phyloP scores from a whole-genome alignment of 37 sponge, comb jelly and placozoan genomes.

The Hexactinellida sp. region DNA sequence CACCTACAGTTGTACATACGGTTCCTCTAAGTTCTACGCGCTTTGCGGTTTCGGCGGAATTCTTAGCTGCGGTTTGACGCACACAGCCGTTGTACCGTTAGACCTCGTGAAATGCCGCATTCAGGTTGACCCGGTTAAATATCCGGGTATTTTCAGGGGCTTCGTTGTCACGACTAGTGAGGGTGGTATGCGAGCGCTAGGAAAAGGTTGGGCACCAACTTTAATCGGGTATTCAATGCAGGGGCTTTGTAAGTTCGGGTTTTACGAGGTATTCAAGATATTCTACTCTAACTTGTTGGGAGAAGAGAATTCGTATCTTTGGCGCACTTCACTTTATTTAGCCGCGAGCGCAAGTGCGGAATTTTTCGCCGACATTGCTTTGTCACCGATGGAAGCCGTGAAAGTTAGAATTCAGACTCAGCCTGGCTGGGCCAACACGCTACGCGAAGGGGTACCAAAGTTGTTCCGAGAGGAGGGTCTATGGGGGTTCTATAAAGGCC shows the following conservation, averaged over 20 bases:
- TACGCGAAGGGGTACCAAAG: slow-evolving; percentile 82
- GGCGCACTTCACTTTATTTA: slow-evolving; percentile 84
- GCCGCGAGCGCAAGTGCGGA: slow-evolving; percentile 98
- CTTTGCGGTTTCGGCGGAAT: slow-evolving; percentile 97
- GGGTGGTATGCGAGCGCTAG: slow-evolving; percentile 67
- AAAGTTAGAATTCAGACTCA: slow-evolving; percentile 95
- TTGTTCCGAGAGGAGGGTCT: slow-evolving; percentile 69
- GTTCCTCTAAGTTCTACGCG: slow-evolving; percentile 88
- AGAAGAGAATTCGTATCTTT: slow-evolving; percentile 78
- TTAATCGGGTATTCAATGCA: slow-evolving; percentile 94
- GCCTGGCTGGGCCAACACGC: slow-evolving; percentile 82
- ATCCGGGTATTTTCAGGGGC: slow-evolving; percentile 61
- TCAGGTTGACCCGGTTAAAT: slow-evolving; percentile 93
- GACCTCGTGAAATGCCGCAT: slow-evolving; percentile 97
- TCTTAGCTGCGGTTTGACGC: slow-evolving; percentile 96
- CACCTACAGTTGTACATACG: slow-evolving; percentile 84
- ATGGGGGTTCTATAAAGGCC: slow-evolving; percentile 91
- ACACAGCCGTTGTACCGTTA: slow-evolving; percentile 92
- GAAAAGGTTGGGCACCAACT: slow-evolving; percentile 96
- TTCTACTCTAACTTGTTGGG: slow-evolving; percentile 75
- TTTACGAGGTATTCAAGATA: slow-evolving; percentile 96
- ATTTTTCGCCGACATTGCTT: slow-evolving; percentile 99
- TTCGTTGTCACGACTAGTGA: slow-evolving; percentile 61
- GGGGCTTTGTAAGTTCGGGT: slow-evolving; percentile 94
- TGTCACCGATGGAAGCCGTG: slow-evolving; percentile 95